Percentiles rank a stretch among this genome's conserved stretches.
Evolutionary conservation across 2,888 invertebrate genomes (phyloP).

Genomic region (Agrochola lychnidis): DNA sequence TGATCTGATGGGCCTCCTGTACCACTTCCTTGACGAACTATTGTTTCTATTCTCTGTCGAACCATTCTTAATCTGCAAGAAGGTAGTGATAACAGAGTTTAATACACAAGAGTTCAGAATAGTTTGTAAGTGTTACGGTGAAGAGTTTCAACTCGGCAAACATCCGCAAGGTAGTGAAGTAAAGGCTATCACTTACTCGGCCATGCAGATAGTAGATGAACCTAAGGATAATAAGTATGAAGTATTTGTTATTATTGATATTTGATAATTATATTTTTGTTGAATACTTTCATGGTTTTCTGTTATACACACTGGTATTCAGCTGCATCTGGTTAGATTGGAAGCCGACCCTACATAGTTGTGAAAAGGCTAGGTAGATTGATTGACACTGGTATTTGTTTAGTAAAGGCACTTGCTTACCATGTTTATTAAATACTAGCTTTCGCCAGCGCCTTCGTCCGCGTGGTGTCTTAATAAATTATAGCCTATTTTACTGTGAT

Average conservation of each 20-base stretch:
- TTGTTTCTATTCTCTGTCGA: constrained; percentile 98
- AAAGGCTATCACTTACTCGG: constrained; percentile 99
- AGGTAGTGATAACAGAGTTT: constrained; percentile 96
- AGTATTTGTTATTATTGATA: constrained; percentile 99
- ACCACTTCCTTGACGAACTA: constrained; percentile 98
- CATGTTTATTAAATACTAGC: not conserved
- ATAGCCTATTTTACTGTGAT: too few relatives aligned
- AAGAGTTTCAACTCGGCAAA: constrained; percentile 97
- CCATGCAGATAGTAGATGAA: constrained; percentile 97
- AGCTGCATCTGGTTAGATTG: too few relatives aligned
- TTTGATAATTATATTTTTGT: constrained; percentile 89
- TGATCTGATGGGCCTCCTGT: constrained; percentile 96
- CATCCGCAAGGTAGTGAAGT: constrained; percentile 99
- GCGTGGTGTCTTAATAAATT: too few relatives aligned
- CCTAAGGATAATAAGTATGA: constrained; percentile 94
- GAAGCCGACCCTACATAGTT: too few relatives aligned
- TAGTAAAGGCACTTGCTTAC: not conserved
- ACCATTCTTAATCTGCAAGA: constrained; percentile 96
- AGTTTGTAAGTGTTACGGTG: constrained; percentile 96
- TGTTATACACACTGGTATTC: constrained; percentile 19
- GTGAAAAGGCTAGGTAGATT: too few relatives aligned
- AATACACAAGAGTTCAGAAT: constrained; percentile 95
- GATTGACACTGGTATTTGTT: not conserved
- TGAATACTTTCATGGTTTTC: constrained; percentile 37
- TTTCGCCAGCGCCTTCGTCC: too few relatives aligned